Percentiles rank a stretch among this genome's conserved stretches.
These are phyloP conservation scores for Xenopus borealis DNA, from an alignment of 2,113 vertebrate species.

Conservation along the genomic window DNA sequence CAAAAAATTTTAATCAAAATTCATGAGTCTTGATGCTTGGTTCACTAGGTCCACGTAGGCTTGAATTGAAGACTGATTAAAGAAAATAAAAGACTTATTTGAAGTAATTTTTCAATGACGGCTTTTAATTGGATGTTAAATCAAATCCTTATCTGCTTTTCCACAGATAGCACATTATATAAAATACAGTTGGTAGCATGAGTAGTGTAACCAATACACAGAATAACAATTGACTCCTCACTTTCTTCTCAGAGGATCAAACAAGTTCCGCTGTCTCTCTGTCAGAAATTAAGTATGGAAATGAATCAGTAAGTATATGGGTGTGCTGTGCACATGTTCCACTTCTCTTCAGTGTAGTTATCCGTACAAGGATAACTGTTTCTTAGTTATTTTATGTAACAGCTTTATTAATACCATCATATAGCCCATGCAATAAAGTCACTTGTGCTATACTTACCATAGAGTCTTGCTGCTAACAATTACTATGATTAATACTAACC, in stretches of 20 bases:
- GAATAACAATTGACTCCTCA: slow-evolving; percentile 79
- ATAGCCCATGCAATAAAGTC: not conserved
- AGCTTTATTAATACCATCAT: not conserved
- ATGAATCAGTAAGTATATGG: slow-evolving; percentile 69
- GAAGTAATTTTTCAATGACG: slow-evolving; percentile 99
- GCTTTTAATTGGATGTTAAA: slow-evolving; percentile 99
- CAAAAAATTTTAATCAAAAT: slow-evolving; percentile 88
- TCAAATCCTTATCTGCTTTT: slow-evolving; percentile 98
- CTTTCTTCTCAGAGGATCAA: slow-evolving; percentile 60
- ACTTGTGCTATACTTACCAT: not conserved
- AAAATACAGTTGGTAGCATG: slow-evolving; percentile 77
- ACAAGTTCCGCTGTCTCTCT: slow-evolving; percentile 64
- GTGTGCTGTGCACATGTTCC: slow-evolving; percentile 60
- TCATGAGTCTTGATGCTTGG: slow-evolving; percentile 82
- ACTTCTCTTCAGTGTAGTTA: slow-evolving; percentile 52
- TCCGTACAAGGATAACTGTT: slow-evolving; percentile 63
- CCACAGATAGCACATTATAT: slow-evolving; percentile 89
- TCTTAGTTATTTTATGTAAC: slow-evolving; percentile 54
- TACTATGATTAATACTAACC: no score
- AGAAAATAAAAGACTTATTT: slow-evolving; percentile 96
- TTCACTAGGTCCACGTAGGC: slow-evolving; percentile 80
- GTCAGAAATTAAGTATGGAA: slow-evolving; percentile 78
- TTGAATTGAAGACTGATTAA: slow-evolving; percentile 93
- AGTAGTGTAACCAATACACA: slow-evolving; percentile 81
- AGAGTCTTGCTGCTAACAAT: no score